Conservation (phyloP, 1,140 invertebrate genomes). For the Apis dorsata region DNA sequence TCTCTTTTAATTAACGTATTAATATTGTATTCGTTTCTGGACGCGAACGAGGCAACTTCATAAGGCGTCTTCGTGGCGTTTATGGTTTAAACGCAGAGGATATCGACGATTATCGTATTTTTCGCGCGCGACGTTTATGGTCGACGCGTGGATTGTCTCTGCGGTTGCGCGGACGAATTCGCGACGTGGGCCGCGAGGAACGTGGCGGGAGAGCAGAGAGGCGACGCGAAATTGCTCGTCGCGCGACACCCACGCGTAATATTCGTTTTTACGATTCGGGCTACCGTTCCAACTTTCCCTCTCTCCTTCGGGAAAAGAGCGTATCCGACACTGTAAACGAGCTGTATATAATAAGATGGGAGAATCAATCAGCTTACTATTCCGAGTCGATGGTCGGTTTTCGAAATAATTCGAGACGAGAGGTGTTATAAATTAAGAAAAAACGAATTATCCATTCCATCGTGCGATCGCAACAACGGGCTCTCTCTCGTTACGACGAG, state of each 20-base stretch:
- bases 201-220: background rate
- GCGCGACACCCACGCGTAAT: slow-evolving; percentile 8
- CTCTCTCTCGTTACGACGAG: background rate
- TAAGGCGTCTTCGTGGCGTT: slow-evolving; percentile 22
- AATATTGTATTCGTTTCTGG: background rate
- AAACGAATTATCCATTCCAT: background rate
- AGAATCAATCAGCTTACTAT: too few relatives aligned
- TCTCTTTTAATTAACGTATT: background rate
- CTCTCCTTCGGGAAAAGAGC: too few relatives aligned
- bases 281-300: slow-evolving; percentile 14
- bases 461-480: background rate
- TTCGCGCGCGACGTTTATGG: slow-evolving; percentile 50
- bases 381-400: too few relatives aligned
- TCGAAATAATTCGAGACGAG: too few relatives aligned
- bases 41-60: background rate
- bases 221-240: slow-evolving; percentile 9
- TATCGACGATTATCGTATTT: slow-evolving; percentile 53
- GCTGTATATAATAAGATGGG: too few relatives aligned
- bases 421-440: background rate
- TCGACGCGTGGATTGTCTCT: slow-evolving; percentile 26
- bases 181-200: background rate
- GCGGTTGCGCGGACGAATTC: slow-evolving; percentile 7
- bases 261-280: slow-evolving; percentile 23
- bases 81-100: slow-evolving; percentile 18
- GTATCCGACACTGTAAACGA: too few relatives aligned